Conservation (phyloP, 2,113 vertebrate species). For the Columba janthina region DNA sequence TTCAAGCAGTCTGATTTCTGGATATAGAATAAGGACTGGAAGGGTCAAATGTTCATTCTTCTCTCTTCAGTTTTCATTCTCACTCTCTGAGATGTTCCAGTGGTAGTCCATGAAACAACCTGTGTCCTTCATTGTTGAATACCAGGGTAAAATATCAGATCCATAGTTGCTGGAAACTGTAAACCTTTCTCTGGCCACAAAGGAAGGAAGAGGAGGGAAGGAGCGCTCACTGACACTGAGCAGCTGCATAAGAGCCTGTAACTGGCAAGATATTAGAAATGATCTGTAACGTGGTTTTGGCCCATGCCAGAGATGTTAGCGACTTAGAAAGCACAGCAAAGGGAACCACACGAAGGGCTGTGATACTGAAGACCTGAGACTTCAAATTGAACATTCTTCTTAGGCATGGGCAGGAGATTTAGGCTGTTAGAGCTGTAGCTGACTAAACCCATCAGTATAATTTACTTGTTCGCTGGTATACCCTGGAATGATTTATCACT, state of each 20-base stretch:
- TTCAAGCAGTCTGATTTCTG: neutral
- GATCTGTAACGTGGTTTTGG: neutral
- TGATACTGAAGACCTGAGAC: neutral
- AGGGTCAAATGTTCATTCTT: neutral
- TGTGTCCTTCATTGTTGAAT: neutral
- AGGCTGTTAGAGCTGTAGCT: neutral
- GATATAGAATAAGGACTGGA: neutral
- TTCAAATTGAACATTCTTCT: neutral
- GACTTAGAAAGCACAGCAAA: neutral
- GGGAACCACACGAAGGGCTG: neutral
- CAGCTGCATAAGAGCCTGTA: neutral
- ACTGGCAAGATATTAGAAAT: neutral
- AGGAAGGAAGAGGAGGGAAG: neutral
- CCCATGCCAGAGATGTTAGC: neutral
- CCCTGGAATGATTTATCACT: neutral
- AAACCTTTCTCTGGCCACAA: neutral
- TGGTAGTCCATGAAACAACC: neutral
- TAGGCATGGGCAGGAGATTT: neutral
- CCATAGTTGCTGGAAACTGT: neutral
- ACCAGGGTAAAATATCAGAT: neutral
- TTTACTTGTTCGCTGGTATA: neutral
- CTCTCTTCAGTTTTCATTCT: neutral
- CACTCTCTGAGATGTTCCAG: neutral
- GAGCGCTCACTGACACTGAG: neutral
- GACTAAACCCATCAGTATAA: neutral